A percentile compares a stretch with the other conserved stretches of the same genome.
Conservation (phyloP, 2,113 vertebrate species). For the Coreoperca whiteheadi region DNA sequence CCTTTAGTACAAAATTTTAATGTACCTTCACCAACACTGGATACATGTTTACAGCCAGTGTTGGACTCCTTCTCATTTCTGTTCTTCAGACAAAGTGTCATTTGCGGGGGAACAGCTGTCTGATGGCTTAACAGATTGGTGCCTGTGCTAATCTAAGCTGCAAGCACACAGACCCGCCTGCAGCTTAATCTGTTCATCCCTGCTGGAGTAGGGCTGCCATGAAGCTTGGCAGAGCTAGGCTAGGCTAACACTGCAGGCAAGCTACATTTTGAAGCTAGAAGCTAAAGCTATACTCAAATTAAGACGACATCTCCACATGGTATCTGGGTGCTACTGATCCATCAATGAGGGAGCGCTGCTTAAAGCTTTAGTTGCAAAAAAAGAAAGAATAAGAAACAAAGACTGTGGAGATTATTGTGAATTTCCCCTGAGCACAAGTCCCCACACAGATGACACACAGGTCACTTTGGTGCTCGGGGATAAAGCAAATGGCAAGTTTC, state of each 20-base stretch:
- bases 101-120: constrained; percentile 74
- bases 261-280: constrained; percentile 7
- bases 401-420: constrained; percentile 5
- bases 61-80: not conserved
- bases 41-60: constrained; percentile 41
- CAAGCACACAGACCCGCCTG: constrained; percentile 77
- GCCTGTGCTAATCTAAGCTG: constrained; percentile 80
- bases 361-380: constrained; percentile 50
- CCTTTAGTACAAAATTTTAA: not conserved
- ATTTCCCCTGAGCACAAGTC: constrained; percentile 8
- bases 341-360: constrained; percentile 36
- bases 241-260: constrained; percentile 11
- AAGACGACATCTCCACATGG: constrained; percentile 70
- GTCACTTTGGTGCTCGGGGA: constrained; percentile 8
- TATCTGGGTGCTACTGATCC: constrained; percentile 31
- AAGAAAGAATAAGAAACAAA: constrained; percentile 7
- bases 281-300: constrained; percentile 34
- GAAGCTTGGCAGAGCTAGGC: constrained; percentile 14
- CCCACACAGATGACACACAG: not conserved
- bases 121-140: constrained; percentile 67
- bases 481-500: constrained; percentile 1
- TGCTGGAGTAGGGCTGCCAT: constrained; percentile 32
- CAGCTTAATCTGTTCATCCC: constrained; percentile 84
- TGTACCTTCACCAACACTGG: not conserved
- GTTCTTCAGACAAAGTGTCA: constrained; percentile 52